phyloP scores from a whole-genome alignment of 1,140 invertebrate species.

The Heliconius melpomene region DNA sequence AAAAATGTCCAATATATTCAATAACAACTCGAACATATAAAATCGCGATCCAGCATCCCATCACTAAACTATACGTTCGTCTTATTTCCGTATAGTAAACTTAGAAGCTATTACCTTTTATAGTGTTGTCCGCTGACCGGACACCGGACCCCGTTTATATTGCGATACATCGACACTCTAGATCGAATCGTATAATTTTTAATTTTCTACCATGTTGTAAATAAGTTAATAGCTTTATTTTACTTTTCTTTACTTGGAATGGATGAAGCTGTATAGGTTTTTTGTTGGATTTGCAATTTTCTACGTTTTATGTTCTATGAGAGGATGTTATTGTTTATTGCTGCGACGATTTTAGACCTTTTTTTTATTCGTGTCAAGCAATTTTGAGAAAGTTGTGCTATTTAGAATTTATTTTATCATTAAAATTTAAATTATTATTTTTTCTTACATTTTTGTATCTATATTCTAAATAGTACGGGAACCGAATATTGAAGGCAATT shows the following conservation, averaged over 20 bases:
- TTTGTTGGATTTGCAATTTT: background rate
- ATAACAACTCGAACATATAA: conserved; percentile 29
- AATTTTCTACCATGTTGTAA: conserved; percentile 6
- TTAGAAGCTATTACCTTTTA: conserved; percentile 41
- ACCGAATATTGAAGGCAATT: too few species aligned
- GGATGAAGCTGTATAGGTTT: background rate
- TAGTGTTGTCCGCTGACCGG: conserved; percentile 31
- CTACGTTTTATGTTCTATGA: background rate
- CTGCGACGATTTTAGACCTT: background rate
- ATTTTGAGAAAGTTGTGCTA: background rate
- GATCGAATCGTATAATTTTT: conserved; percentile 2
- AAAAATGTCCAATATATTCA: conserved; percentile 13
- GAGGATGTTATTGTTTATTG: background rate
- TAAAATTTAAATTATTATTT: background rate
- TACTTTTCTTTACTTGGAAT: background rate
- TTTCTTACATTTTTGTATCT: too few species aligned
- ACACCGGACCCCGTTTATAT: conserved; percentile 21
- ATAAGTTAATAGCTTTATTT: background rate
- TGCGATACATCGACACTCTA: conserved; percentile 14
- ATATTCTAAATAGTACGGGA: too few species aligned
- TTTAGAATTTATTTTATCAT: background rate
- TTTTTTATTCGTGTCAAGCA: background rate
- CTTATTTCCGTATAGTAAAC: conserved; percentile 42
- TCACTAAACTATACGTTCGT: conserved; percentile 22
- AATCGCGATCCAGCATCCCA: conserved; percentile 26